Conservation (phyloP, 2,113 vertebrate genomes). For the Scalopus aquaticus region DNA sequence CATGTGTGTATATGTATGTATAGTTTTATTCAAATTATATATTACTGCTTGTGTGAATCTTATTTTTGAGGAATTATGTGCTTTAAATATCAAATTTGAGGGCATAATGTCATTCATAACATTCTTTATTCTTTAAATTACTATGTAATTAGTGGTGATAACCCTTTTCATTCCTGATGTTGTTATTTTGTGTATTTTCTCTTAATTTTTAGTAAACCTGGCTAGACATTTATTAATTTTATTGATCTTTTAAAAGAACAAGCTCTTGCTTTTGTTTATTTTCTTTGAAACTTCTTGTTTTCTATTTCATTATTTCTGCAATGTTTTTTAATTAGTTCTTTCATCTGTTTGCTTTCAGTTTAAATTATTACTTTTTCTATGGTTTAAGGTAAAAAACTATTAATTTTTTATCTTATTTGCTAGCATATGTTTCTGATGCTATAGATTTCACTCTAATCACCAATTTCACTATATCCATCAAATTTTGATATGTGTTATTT, state of each 20-base stretch:
- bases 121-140: background rate
- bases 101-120: background rate
- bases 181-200: background rate
- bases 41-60: background rate
- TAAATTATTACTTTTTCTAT: background rate
- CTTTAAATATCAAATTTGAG: background rate
- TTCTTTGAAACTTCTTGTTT: background rate
- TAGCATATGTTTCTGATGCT: background rate
- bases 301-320: background rate
- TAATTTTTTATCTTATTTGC: background rate
- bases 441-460: no score
- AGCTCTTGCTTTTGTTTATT: background rate
- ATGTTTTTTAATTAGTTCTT: background rate
- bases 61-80: background rate
- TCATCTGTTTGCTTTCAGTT: background rate
- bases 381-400: no score
- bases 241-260: background rate
- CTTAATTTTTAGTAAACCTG: background rate
- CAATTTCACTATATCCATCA: background rate
- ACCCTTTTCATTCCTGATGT: background rate
- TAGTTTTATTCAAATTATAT: background rate
- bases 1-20: background rate
- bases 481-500: background rate
- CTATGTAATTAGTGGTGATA: background rate
- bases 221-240: background rate